Evolutionary conservation across 2,888 invertebrate species (phyloP).

Genomic region (Melinaea marsaeus): DNA sequence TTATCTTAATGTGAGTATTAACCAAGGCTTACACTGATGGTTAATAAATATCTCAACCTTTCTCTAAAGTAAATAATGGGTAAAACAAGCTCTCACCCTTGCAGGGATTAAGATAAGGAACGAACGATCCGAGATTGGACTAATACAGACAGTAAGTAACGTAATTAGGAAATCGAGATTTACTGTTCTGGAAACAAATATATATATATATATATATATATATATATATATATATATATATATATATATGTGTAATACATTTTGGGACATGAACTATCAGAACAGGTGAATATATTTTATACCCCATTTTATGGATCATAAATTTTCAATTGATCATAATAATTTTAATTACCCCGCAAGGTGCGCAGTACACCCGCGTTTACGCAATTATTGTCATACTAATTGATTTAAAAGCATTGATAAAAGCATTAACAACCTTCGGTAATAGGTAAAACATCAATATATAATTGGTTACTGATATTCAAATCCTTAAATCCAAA

Average conservation of each 20-base stretch:
- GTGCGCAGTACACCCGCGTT: conserved; percentile 13
- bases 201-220: not conserved
- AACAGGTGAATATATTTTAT: conserved; percentile 12
- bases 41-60: conserved; percentile 56
- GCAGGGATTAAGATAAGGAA: conserved; percentile 45
- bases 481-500: no score
- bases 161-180: not conserved
- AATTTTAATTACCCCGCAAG: conserved; percentile 17
- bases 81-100: conserved; percentile 46
- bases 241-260: not conserved
- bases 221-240: not conserved
- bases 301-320: conserved; percentile 1
- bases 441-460: no score
- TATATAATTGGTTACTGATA: no score
- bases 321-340: conserved; percentile 1
- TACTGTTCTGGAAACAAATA: not conserved
- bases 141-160: conserved; percentile 1
- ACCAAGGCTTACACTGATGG: conserved; percentile 46
- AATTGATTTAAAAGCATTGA: conserved; percentile 16
- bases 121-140: conserved; percentile 11
- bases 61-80: conserved; percentile 48
- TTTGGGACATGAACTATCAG: no score
- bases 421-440: not conserved
- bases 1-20: conserved; percentile 51
- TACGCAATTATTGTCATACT: conserved; percentile 14